These are phyloP conservation scores for Macrosiphum euphorbiae DNA, from an alignment of 2,888 invertebrate species.

Conservation along the genomic window DNA sequence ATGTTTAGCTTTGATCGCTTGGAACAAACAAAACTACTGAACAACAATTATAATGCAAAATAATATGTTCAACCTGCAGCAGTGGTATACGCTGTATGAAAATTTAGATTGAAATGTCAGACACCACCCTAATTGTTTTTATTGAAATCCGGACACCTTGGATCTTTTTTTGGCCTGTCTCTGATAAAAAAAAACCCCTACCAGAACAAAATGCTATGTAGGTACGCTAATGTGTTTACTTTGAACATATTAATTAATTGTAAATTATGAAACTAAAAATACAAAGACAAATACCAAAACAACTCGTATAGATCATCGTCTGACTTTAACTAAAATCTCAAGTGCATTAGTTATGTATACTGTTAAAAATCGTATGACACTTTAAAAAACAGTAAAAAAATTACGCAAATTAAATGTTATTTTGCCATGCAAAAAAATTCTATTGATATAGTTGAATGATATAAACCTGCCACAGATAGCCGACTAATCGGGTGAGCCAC, in stretches of 20 bases:
- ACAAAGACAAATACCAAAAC: not conserved
- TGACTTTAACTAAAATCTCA: not conserved
- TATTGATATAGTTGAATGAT: not conserved
- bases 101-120: not conserved
- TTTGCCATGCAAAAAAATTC: accelerated
- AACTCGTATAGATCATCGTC: not conserved
- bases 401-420: not conserved
- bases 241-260: not conserved
- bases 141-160: not conserved
- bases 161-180: not conserved
- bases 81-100: not conserved
- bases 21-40: not conserved
- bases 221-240: not conserved
- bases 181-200: not conserved
- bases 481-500: not conserved
- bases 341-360: not conserved
- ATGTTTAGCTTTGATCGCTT: not conserved
- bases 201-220: not conserved
- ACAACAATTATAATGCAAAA: not conserved
- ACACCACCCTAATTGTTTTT: not conserved
- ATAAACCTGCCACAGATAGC: not conserved
- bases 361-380: not conserved
- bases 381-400: too few species aligned
- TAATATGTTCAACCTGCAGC: not conserved
- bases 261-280: not conserved